Percentiles rank a stretch among this genome's conserved stretches.
Evolutionary conservation across 2,888 invertebrate species (phyloP).

Genomic region (Neoaliturus tenellus): DNA sequence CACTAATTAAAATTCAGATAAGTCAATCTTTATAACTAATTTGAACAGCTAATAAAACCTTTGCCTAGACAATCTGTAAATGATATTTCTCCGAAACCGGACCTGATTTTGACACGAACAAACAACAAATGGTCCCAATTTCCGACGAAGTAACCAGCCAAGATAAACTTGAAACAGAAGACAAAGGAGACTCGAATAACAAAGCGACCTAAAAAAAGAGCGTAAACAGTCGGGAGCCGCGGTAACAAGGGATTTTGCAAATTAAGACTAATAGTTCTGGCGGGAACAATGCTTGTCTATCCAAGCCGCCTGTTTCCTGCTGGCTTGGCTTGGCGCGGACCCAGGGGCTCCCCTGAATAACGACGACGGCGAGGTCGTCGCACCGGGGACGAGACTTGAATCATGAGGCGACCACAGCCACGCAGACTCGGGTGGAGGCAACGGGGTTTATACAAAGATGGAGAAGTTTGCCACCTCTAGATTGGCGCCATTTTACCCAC

Average conservation of each 20-base stretch:
- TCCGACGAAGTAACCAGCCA: background rate
- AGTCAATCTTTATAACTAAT: no score
- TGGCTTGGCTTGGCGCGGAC: background rate
- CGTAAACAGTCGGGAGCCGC: background rate
- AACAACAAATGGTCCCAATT: no score
- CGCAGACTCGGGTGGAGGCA: no score
- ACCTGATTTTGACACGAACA: no score
- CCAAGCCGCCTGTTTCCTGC: background rate
- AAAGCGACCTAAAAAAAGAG: background rate
- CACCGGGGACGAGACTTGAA: background rate
- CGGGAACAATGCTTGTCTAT: conserved; percentile 1
- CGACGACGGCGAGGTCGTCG: background rate
- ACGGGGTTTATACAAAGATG: no score
- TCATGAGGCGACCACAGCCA: no score
- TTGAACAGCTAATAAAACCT: no score
- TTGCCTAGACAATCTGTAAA: no score
- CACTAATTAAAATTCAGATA: no score
- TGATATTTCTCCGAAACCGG: no score
- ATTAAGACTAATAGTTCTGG: background rate
- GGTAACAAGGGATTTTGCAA: conserved; percentile 10
- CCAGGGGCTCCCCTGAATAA: background rate
- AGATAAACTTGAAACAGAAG: background rate
- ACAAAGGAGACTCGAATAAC: background rate
- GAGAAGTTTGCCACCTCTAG: no score
- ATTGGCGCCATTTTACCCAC: no score